Evolutionary conservation across 2,888 invertebrate species (phyloP).

Genomic region (Stenolophus ochropezus): DNA sequence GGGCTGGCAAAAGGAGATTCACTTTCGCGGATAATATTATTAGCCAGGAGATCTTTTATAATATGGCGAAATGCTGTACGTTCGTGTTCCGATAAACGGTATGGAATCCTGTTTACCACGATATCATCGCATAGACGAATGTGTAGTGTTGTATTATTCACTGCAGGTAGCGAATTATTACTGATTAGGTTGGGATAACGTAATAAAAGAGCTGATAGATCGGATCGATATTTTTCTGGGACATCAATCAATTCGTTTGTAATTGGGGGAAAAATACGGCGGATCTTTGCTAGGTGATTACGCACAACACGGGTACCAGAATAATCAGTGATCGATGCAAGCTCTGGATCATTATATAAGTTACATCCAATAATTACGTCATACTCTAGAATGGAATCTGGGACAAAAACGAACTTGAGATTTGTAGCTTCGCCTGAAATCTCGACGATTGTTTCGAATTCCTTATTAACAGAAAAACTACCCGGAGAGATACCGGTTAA

Average conservation of each 20-base stretch:
- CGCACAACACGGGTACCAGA: not conserved
- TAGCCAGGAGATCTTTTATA: slow-evolving; percentile 55
- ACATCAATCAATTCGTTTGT: not conserved
- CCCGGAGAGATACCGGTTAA: not conserved
- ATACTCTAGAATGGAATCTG: slow-evolving; percentile 13
- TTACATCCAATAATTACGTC: slow-evolving; percentile 6
- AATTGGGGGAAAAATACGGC: not conserved
- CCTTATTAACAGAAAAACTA: not conserved
- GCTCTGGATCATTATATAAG: not conserved
- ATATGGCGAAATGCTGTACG: slow-evolving; percentile 58
- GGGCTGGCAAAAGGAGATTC: not conserved
- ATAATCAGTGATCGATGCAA: not conserved
- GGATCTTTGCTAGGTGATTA: not conserved
- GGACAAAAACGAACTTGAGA: not conserved
- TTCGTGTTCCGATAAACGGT: slow-evolving; percentile 62
- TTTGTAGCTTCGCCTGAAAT: slow-evolving; percentile 5
- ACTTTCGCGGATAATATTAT: slow-evolving; percentile 37
- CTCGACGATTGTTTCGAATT: slow-evolving; percentile 2
- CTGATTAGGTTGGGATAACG: not conserved
- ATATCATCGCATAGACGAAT: not conserved
- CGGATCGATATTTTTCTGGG: not conserved
- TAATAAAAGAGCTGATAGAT: not conserved
- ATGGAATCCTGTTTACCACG: slow-evolving; percentile 43
- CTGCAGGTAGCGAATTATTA: not conserved
- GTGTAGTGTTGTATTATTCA: not conserved